phyloP scores from a whole-genome alignment of 2,888 invertebrate species.

The Pomacea canaliculata region DNA sequence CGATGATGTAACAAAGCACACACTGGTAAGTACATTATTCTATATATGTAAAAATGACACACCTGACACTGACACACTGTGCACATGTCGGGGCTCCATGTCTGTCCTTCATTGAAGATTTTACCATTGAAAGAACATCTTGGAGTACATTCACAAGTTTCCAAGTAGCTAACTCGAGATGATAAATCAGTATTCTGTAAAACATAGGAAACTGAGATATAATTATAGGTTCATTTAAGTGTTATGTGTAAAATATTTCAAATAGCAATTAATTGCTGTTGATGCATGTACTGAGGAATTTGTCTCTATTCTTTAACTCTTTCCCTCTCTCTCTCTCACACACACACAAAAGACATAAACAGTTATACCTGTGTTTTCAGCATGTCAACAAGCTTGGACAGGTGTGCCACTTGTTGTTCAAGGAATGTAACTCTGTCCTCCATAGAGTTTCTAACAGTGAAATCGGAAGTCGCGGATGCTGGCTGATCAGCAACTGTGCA shows the following conservation, averaged over 20 bases:
- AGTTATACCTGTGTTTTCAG: constrained; percentile 44
- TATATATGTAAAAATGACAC: constrained; percentile 11
- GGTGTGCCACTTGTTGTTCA: constrained; percentile 50
- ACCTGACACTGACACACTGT: constrained; percentile 59
- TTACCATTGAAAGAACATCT: constrained; percentile 53
- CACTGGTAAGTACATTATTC: too few species aligned
- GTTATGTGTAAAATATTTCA: too few species aligned
- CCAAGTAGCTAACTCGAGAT: constrained; percentile 47
- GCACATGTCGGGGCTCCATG: constrained; percentile 56
- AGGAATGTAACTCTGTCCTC: constrained; percentile 43
- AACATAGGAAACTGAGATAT: too few species aligned
- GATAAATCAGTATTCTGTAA: constrained; percentile 54
- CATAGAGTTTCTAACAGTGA: background rate
- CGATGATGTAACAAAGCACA: too few species aligned
- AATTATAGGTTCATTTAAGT: too few species aligned
- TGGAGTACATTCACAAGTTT: constrained; percentile 55
- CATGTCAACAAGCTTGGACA: constrained; percentile 43
- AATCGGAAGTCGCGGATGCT: background rate
- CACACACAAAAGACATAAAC: too few species aligned
- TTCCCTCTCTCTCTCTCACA: too few species aligned
- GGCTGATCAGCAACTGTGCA: constrained; percentile 15
- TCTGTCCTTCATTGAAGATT: constrained; percentile 51
- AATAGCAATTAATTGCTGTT: too few species aligned
- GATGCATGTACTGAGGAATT: too few species aligned
- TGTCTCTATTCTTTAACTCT: background rate